These are phyloP conservation scores for Pseudolycoriella hygida DNA, from an alignment of 2,888 invertebrate genomes.

Conservation along the genomic window DNA sequence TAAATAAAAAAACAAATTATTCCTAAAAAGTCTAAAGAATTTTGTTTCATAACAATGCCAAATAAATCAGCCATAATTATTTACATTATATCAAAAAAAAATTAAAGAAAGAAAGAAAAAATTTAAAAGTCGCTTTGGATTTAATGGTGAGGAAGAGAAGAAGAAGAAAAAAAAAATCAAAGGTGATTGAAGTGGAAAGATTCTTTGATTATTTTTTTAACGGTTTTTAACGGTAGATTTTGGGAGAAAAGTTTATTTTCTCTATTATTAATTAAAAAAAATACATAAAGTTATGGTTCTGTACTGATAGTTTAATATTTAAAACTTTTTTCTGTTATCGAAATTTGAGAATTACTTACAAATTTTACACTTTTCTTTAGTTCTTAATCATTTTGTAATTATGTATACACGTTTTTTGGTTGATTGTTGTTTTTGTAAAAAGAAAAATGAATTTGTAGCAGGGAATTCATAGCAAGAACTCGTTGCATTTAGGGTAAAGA, in stretches of 20 bases:
- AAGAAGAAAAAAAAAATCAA: background rate
- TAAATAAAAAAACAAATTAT: too few species aligned
- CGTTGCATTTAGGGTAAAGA: background rate
- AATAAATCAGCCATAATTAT: too few species aligned
- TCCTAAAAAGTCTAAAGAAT: too few species aligned
- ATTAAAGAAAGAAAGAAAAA: too few species aligned
- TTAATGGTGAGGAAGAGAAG: too few species aligned
- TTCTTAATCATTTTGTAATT: background rate
- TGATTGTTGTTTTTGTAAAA: too few species aligned
- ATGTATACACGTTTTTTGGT: too few species aligned
- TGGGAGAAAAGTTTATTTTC: background rate
- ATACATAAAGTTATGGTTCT: constrained; percentile 1
- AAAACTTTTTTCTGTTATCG: background rate
- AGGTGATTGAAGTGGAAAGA: background rate
- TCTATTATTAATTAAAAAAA: constrained; percentile 2
- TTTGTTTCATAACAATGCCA: too few species aligned
- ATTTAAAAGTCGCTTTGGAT: too few species aligned
- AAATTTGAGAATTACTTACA: background rate
- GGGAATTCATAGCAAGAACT: background rate
- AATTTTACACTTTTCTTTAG: background rate
- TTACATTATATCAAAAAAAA: too few species aligned
- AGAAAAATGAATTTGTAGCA: too few species aligned
- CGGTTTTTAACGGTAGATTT: too few species aligned
- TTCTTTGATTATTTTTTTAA: background rate
- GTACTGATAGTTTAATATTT: constrained; percentile 5